Conservation (phyloP, 2,888 invertebrate species). For the Cantharis rufa region DNA sequence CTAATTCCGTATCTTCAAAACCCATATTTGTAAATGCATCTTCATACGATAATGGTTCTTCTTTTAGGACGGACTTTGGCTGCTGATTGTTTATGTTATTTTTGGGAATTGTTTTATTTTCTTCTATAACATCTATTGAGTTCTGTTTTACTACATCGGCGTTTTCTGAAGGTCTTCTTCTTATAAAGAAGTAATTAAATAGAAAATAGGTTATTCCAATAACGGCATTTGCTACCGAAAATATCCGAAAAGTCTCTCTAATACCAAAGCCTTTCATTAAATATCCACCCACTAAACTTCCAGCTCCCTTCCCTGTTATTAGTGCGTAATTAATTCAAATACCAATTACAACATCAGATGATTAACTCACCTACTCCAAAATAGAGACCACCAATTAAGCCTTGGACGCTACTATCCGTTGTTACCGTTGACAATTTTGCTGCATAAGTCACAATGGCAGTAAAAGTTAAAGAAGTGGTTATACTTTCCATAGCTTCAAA, state of each 20-base stretch:
- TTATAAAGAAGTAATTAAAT: conserved; percentile 69
- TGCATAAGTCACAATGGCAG: conserved; percentile 78
- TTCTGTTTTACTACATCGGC: conserved; percentile 65
- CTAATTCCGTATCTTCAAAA: conserved; percentile 46
- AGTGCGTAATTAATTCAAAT: conserved; percentile 1
- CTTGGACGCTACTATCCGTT: conserved; percentile 77
- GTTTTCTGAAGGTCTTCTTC: conserved; percentile 60
- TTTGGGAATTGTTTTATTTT: conserved; percentile 38
- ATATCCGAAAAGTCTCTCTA: conserved; percentile 72
- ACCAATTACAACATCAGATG: background rate
- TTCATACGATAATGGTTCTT: conserved; percentile 44
- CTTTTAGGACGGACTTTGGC: conserved; percentile 28
- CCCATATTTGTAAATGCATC: conserved; percentile 49
- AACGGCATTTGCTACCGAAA: conserved; percentile 65
- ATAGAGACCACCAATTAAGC: conserved; percentile 77
- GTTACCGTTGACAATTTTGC: conserved; percentile 73
- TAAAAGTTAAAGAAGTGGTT: conserved; percentile 74
- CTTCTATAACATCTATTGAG: conserved; percentile 34
- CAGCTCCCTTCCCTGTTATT: conserved; percentile 70
- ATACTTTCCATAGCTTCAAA: conserved; percentile 80
- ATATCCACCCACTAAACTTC: conserved; percentile 76
- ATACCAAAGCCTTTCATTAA: conserved; percentile 74
- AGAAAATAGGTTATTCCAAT: conserved; percentile 71
- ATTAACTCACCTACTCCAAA: conserved; percentile 72
- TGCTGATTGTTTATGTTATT: conserved; percentile 27